phyloP scores from a whole-genome alignment of 53 echinoderm and acorn worm species.

The Pentamera pediparva region DNA sequence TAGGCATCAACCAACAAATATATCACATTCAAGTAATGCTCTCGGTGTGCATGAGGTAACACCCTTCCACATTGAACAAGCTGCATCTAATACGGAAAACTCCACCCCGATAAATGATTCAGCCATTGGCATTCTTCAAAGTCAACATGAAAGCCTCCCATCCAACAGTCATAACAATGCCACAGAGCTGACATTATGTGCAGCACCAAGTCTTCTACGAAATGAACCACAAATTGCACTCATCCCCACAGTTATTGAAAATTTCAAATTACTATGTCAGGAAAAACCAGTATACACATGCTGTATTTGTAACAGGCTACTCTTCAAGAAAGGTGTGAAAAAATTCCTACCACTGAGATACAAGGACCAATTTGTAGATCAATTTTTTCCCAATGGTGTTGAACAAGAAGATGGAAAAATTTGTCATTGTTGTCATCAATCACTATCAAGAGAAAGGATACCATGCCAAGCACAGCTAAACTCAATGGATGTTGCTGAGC shows the following conservation, averaged over 20 bases:
- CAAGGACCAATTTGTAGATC: not conserved
- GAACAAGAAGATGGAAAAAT: not conserved
- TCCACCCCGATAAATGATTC: no score
- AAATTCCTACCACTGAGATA: not conserved
- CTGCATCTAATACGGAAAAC: no score
- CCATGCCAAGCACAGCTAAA: conserved; percentile 37
- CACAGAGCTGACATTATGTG: no score
- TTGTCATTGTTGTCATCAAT: not conserved
- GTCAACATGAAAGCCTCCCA: no score
- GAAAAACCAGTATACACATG: conserved; percentile 14
- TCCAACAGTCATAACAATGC: no score
- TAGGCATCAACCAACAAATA: no score
- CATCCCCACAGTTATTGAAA: not conserved
- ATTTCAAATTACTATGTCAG: not conserved
- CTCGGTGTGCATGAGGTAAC: no score
- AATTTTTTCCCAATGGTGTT: not conserved
- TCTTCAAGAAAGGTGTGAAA: conserved; percentile 5
- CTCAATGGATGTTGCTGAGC: not conserved
- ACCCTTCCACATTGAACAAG: no score
- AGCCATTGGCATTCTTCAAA: no score
- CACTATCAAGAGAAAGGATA: not conserved
- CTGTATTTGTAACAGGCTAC: not conserved
- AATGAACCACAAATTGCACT: not conserved
- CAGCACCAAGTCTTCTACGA: no score
- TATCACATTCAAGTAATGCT: no score